Base-by-base conservation (phyloP, 2,113 vertebrate genomes). In the Pavo muticus region DNA sequence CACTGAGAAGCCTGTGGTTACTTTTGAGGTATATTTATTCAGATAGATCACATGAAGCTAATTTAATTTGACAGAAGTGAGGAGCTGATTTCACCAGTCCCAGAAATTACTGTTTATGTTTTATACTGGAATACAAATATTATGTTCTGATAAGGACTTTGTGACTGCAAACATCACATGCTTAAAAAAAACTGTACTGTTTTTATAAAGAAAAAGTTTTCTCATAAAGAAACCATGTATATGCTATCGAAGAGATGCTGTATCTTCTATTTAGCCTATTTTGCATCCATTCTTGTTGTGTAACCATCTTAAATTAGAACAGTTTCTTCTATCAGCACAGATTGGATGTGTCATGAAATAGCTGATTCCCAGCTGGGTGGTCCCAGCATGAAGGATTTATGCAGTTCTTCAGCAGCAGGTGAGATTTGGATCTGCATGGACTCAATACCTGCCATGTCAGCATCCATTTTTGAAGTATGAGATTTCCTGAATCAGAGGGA, bases 301-400 rank as follows among this genome's bases (percentile, higher is more conserved):
- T 81, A 91, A 93, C 68, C 13, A 19, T 75, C 83, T 91, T 82
- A 92, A 96, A 87, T 94, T 96, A 96, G 94, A 80, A 48, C 44
- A 5, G 68, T 61, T 91, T 79, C 72, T 84, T 92, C 56, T 42
- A 60, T 57, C 93, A 82, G 95, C 88, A 94, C 91, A 95, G 94
- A 92, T 93, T 94, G 94, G 61, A 91, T 87, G 93, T 87, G 87
- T 90, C 88, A 92, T 45, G 68, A 87, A 87, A 73, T 57, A 91
- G 50, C 77, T 90, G 70, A 90, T 75, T 76, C 76, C 87, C 90
- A 96, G 76, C 72, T 95, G 87, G 60, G 84, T 81, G 67, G 80
- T 90, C 73, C 69, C 60, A 61, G 50, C 37, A 30, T 29, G 85
- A 52, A 93, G 48, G 30, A 37, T 67, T 65, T 56, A 4, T 2